Evolutionary conservation across 2,888 invertebrate genomes (phyloP), one percentile per base, ranked within the genome.

Genomic region (Diplolepis rosae): DNA sequence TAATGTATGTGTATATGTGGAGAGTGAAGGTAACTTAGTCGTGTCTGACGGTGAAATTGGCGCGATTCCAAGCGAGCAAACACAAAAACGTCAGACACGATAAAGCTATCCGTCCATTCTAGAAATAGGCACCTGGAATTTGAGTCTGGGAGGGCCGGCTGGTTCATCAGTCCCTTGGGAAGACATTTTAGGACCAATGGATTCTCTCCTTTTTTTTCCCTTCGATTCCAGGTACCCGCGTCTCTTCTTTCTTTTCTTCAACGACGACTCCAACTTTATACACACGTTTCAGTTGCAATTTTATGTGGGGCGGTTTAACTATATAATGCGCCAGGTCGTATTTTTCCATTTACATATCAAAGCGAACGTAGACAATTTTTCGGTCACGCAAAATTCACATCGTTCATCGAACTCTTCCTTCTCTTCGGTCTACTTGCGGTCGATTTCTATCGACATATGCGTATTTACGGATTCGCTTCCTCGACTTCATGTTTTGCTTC

Each of bases 71-170:
- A 61, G 61, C 35, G 61, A 61, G 61, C 61, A 61, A 61, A 61
- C 61, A 61, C 61, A 61, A 61, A 61, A 61, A 61, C 61, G 61
- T 61, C 61, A 39, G 61, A 61, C 61, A 35, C 61, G 61, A 61
- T 61, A 61, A 61, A 61, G 39, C 61, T 35, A 61, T 61, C 61
- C 27, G 61, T 61, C 61, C 61, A 61, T 61, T 61, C 61, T 61
- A 61, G 61, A 61, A 61, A 61, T 61, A 61, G 61, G 61, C 61
- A 61, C 61, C 61, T 61, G 61, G 61, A 61, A 61, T 61, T 61
- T 61, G 39, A 42, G 61, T 61, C 39, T 39, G 39, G 39, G 61
- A 39, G 39, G 39, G 39, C 61, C 39, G 39, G 61, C 24, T 24
- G 61, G 24, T 39, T 61, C 61, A 39, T 42, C 61, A 42, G 39